A percentile compares a stretch with the other conserved stretches of the same genome.
Evolutionary conservation across 2,888 invertebrate species (phyloP).

Genomic region (Oxycera nigricornis): DNA sequence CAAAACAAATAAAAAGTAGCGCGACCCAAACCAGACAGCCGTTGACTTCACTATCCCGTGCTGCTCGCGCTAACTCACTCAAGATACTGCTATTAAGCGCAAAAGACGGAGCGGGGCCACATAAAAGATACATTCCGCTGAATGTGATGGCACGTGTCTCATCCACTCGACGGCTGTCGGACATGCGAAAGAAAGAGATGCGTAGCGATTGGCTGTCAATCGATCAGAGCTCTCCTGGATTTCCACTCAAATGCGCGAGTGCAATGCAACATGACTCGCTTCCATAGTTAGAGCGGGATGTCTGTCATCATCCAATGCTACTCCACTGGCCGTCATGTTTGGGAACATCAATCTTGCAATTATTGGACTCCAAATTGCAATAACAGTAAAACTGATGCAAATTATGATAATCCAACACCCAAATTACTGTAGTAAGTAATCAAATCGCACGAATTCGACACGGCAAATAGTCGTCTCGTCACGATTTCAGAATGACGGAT

Average conservation of each 20-base stretch:
- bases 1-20: not conserved
- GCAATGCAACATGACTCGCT: too few species aligned
- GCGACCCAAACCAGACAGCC: not conserved
- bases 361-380: too few species aligned
- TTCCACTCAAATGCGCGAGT: not conserved
- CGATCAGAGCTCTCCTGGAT: not conserved
- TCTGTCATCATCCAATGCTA: too few species aligned
- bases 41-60: not conserved
- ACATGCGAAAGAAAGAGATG: constrained; percentile 6
- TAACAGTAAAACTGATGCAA: too few species aligned
- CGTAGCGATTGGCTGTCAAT: constrained; percentile 5
- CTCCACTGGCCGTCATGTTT: too few species aligned
- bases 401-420: too few species aligned
- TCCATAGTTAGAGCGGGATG: too few species aligned
- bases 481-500: too few species aligned
- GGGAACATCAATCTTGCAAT: too few species aligned
- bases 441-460: too few species aligned
- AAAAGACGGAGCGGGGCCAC: not conserved
- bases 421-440: too few species aligned
- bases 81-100: constrained; percentile 15
- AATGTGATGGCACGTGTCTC: not conserved
- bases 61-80: constrained; percentile 16
- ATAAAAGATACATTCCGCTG: not conserved
- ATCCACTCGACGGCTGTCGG: not conserved
- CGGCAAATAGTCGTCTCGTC: too few species aligned